Evolutionary conservation across 2,113 vertebrate species (phyloP).

Genomic region (Manacus vitellinus): DNA sequence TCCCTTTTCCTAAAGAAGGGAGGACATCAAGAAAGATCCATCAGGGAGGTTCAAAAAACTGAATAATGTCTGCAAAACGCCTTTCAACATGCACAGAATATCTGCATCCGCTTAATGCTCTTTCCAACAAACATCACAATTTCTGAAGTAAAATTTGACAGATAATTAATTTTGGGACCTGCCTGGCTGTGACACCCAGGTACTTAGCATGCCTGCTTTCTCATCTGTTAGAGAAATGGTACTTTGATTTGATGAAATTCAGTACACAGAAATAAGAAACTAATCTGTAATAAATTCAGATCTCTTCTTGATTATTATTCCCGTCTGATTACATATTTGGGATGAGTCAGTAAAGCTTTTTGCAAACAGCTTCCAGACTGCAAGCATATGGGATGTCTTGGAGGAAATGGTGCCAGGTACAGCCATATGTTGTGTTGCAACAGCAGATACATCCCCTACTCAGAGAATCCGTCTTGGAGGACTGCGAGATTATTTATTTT

Average conservation of each 20-base stretch:
- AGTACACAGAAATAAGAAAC: not conserved
- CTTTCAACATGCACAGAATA: not conserved
- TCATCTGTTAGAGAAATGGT: not conserved
- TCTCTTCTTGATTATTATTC: not conserved
- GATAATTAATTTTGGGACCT: not conserved
- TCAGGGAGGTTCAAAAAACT: not conserved
- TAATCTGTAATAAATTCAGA: not conserved
- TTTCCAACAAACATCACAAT: not conserved
- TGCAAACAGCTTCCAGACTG: constrained; percentile 8
- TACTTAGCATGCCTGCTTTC: not conserved
- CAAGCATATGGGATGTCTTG: constrained; percentile 25
- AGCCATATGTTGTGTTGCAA: not conserved
- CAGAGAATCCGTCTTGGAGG: not conserved
- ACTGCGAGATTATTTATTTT: not conserved
- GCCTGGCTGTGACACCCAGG: not conserved
- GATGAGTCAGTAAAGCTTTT: not conserved
- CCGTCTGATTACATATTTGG: not conserved
- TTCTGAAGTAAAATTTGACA: not conserved
- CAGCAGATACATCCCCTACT: not conserved
- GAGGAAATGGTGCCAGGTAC: constrained; percentile 17
- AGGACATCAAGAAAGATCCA: not conserved
- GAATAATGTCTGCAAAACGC: not conserved
- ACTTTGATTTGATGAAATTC: not conserved
- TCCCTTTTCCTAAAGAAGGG: not conserved
- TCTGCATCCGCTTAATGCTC: not conserved